Percentiles rank a stretch among this genome's conserved stretches.
Conservation (phyloP, 2,888 invertebrate genomes). For the Xanthia togata region DNA sequence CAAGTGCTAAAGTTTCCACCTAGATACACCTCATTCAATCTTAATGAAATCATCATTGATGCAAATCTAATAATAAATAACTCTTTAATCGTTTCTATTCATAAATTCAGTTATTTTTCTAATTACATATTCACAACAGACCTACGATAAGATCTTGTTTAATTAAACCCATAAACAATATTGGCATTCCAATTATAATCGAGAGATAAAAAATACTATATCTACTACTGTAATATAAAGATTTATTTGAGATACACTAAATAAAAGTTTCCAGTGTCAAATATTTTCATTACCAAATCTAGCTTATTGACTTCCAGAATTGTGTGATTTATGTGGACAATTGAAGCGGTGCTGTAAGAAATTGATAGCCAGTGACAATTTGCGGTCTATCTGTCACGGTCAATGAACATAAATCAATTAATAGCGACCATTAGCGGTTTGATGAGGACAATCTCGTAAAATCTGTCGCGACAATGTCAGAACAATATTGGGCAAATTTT, state of each 20-base stretch:
- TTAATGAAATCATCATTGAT: not conserved
- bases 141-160: constrained; percentile 25
- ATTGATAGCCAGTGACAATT: constrained; percentile 49
- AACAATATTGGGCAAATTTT: constrained; percentile 29
- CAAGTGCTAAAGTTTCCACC: not conserved
- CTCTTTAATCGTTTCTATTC: not conserved
- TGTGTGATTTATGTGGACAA: constrained; percentile 59
- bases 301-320: constrained; percentile 52
- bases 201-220: constrained; percentile 2
- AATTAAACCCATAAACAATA: constrained; percentile 28
- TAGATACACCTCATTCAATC: constrained; percentile 1
- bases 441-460: constrained; percentile 48
- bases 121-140: constrained; percentile 9
- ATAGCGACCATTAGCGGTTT: constrained; percentile 40
- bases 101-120: constrained; percentile 18
- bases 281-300: constrained; percentile 45
- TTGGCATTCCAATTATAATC: constrained; percentile 19
- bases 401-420: constrained; percentile 68
- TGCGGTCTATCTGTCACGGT: constrained; percentile 52
- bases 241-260: not conserved
- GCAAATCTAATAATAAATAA: constrained; percentile 2
- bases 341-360: constrained; percentile 40
- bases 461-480: constrained; percentile 38
- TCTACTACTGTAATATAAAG: not conserved
- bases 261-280: constrained; percentile 29